A percentile compares a stretch with the other conserved stretches of the same genome.
Conservation (phyloP, 2,888 invertebrate genomes). For the Phasia obesa region DNA sequence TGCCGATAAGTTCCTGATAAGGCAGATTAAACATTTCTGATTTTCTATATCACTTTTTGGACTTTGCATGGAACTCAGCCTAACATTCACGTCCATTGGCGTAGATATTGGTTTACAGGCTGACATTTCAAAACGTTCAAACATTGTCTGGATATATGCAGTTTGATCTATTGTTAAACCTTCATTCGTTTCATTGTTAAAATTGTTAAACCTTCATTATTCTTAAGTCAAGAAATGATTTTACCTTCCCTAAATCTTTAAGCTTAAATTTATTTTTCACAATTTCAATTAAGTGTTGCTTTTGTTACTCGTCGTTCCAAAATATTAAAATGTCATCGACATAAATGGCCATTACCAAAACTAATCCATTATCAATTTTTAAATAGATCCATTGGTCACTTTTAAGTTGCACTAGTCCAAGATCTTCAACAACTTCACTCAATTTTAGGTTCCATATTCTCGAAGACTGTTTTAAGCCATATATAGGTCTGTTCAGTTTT, state of each 20-base stretch:
- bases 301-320: neutral
- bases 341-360: neutral
- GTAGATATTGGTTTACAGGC: conserved; percentile 43
- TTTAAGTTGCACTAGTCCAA: neutral
- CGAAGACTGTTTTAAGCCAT: neutral
- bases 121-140: conserved; percentile 40
- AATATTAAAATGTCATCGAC: neutral
- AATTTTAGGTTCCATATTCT: neutral
- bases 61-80: conserved; percentile 34
- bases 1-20: conserved; percentile 7
- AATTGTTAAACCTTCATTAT: neutral
- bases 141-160: conserved; percentile 27
- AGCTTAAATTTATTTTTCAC: neutral
- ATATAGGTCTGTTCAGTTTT: conserved; percentile 15
- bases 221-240: conserved; percentile 8
- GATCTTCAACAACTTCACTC: neutral
- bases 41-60: neutral
- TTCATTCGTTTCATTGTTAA: neutral
- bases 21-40: conserved; percentile 23
- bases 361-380: neutral
- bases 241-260: conserved; percentile 7
- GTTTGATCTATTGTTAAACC: neutral
- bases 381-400: neutral
- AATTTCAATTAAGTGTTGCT: neutral
- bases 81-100: conserved; percentile 53